Evolutionary conservation across 2,888 invertebrate species (phyloP), one percentile per base, ranked within the genome.

Genomic region (Lepidocyrtinus sp.): DNA sequence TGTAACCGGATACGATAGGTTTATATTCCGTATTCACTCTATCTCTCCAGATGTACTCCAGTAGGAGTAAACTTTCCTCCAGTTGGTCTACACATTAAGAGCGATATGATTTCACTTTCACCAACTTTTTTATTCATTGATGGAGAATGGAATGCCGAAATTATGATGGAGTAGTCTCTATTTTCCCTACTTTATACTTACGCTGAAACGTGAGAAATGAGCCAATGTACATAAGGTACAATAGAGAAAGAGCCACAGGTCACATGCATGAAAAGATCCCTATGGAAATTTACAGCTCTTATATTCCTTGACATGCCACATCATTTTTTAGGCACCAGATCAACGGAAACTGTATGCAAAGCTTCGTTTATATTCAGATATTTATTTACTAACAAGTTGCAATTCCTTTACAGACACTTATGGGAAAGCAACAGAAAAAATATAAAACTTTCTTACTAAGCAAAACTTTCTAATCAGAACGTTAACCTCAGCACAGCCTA

Each of bases 221-320:
- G 7, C 59, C 59, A 69, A 12, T 72, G 59, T 68, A 68, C 78
- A 63, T n/a, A n/a, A n/a, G n/a, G 73, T 75, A 74, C 50, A 25
- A 63, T 17, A 63, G 62, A 61, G 68, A 68, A 69, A 70, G 75
- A 70, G 80, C 80, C 75, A 80, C 80, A 80, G 80, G 80, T 80
- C 80, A 80, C 80, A 75, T 64, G 79, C 62, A 68, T 75, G 75
- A 69, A 75, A 73, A 61, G 78, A 78, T 78, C 69, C 72, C 73
- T 64, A 61, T 70, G 61, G 73, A 36, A 70, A 74, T 26, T 46
- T 67, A 27, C 67, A 26, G 64, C n/a, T n/a, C n/a, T n/a, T n/a
- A n/a, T n/a, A n/a, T n/a, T n/a, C n/a, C n/a, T n/a, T n/a, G n/a
- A n/a, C n/a, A n/a, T n/a, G n/a, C n/a, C n/a, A n/a, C n/a, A n/a